Evolutionary conservation across 2,113 vertebrate genomes (phyloP).

Genomic region (Nesogale talazaci): DNA sequence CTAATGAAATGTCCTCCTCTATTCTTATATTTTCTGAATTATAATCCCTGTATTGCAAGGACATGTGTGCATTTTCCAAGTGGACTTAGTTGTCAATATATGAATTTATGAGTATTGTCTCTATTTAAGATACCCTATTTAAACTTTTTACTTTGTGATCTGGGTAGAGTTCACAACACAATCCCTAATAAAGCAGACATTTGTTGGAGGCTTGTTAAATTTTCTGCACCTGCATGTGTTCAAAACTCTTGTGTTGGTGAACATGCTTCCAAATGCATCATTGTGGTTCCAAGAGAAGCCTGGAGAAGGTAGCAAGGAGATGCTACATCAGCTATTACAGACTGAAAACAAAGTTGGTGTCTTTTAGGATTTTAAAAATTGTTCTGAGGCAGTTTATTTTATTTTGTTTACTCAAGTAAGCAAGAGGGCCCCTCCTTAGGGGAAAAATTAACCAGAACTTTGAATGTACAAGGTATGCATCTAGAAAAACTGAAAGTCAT

Average conservation of each 20-base stretch:
- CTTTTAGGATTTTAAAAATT: conserved; percentile 97
- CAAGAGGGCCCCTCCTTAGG: conserved; percentile 82
- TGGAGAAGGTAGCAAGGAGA: conserved; percentile 90
- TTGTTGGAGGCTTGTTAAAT: not conserved
- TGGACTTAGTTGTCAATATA: not conserved
- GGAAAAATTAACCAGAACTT: too few relatives aligned
- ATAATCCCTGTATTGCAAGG: too few relatives aligned
- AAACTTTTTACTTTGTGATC: not conserved
- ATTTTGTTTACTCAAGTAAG: conserved; percentile 97
- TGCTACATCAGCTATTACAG: conserved; percentile 91
- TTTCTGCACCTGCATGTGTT: not conserved
- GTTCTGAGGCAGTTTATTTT: conserved; percentile 97
- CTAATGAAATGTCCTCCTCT: too few relatives aligned
- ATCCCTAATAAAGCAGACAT: not conserved
- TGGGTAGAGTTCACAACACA: not conserved
- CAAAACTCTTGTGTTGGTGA: conserved; percentile 84
- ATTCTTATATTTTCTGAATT: too few relatives aligned
- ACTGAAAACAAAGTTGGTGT: conserved; percentile 92
- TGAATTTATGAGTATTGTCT: not conserved
- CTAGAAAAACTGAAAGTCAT: too few relatives aligned
- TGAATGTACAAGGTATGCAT: too few relatives aligned
- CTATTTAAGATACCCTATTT: not conserved
- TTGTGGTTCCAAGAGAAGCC: conserved; percentile 89
- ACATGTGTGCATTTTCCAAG: too few relatives aligned
- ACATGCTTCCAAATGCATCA: conserved; percentile 91